phyloP scores from a whole-genome alignment of 1,140 invertebrate species.

The Lerema accius region DNA sequence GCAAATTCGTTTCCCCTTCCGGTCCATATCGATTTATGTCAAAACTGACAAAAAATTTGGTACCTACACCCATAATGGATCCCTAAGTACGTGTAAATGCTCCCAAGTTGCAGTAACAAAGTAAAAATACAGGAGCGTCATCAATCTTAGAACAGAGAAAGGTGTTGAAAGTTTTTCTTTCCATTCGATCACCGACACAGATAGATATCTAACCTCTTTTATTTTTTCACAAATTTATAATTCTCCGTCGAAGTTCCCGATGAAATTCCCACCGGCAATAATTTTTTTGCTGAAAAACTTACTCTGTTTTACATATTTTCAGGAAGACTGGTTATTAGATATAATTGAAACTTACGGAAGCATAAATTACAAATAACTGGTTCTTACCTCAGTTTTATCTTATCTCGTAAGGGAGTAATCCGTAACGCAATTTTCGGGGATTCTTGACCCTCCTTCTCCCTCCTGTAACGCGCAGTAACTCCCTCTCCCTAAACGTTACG shows the following conservation, averaged over 20 bases:
- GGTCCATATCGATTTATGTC: no score
- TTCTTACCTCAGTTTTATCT: no score
- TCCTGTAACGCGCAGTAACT: no score
- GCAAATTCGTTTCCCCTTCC: no score
- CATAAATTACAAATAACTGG: no score
- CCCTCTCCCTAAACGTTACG: no score
- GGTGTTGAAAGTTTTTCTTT: constrained; percentile 31
- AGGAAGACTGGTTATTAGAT: no score
- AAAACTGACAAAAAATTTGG: constrained; percentile 2
- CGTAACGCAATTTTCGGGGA: no score
- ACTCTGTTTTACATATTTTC: neutral
- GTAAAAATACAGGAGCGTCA: constrained; percentile 18
- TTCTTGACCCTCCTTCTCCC: no score
- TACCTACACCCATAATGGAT: constrained; percentile 4
- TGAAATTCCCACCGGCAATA: constrained; percentile 24
- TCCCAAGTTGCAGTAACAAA: constrained; percentile 10
- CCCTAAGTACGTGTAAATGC: constrained; percentile 17
- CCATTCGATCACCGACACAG: constrained; percentile 19
- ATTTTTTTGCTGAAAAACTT: constrained; percentile 23
- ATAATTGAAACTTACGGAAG: no score
- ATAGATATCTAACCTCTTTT: constrained; percentile 16
- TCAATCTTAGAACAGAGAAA: constrained; percentile 25
- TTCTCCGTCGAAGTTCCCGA: constrained; percentile 4
- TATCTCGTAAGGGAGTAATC: no score
- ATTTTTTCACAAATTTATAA: constrained; percentile 20